Conservation (phyloP, 92 coral and sea anemone genomes). For the Hydrozoanthus gracilis region DNA sequence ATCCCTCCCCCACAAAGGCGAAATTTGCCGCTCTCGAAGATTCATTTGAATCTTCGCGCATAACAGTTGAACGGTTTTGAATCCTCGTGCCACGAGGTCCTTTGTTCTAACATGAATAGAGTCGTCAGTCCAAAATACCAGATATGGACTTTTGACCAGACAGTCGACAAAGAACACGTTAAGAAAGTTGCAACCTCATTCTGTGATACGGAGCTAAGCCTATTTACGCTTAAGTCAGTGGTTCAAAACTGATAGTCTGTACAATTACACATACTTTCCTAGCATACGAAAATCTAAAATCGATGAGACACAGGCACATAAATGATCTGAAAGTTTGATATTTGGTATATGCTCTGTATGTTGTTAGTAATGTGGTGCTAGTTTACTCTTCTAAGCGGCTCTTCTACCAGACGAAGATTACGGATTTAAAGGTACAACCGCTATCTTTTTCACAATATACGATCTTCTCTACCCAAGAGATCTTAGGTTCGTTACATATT, state of each 20-base stretch:
- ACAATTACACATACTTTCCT: background rate
- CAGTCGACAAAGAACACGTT: too few relatives aligned
- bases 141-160: too few relatives aligned
- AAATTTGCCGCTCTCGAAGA: too few relatives aligned
- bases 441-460: background rate
- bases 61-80: too few relatives aligned
- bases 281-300: background rate
- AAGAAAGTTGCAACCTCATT: too few relatives aligned
- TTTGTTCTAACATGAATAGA: too few relatives aligned
- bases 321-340: background rate
- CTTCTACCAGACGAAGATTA: background rate
- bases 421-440: background rate
- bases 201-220: background rate
- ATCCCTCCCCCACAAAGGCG: too few relatives aligned
- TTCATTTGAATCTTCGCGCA: too few relatives aligned
- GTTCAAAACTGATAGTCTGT: background rate
- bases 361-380: background rate
- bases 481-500: too few relatives aligned
- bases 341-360: background rate
- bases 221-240: background rate
- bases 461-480: too few relatives aligned
- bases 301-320: constrained; percentile 1
- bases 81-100: too few relatives aligned
- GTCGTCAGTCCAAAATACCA: too few relatives aligned
- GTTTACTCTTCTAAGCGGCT: background rate